Base-by-base conservation (phyloP, 2,888 invertebrate species). In the Drosophila parthenogenetica region DNA sequence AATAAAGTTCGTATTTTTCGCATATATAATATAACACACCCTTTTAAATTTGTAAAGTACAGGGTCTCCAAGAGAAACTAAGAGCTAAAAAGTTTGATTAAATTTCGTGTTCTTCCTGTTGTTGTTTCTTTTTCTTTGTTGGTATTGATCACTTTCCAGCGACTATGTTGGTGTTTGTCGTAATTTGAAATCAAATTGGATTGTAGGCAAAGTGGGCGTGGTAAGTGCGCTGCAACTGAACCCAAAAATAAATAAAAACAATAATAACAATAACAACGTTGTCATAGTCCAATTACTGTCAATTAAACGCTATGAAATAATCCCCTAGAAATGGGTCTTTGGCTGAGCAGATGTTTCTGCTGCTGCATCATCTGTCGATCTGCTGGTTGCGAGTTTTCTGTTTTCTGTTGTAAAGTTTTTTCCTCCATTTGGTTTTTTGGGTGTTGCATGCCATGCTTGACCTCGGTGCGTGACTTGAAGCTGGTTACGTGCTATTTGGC, bases 261-360 rank as follows among this genome's bases (percentile, higher is more conserved):
- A 7, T 13, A 14, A 45, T 17, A 22, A 17, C 7, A 42, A 14
- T 11, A 61, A 53, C 42, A 53, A 16, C 48, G 35, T 45, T 61
- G 82, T 81, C 82, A 81, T 81, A 79, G 72, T 78, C 81, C 81
- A 87, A 88, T 87, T 87, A 87, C 79, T 63, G 67, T 62, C 88
- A 88, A 87, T 87, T 87, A 87, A 87, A 86, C 79, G 78, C 72
- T 70, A 81, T 87, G 81, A 62, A 71, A 68, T 62, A 69, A 70
- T 67, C 17, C 11, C 37, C 19, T 67, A 70, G 72, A 81, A 81
- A 77, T 75, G 78, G 81, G 70, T 8, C 42, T 50, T 13, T 54
- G 22, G 45, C 25, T 45, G 32, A 51, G 39, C 39, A 29, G 8
- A 29, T 75, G 75, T 76, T 68, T 68, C 61, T 65, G 37, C 45